Evolutionary conservation across 2,797 vertebrate genomes (phyloP).

Genomic region (Ctenosaura bakeri): DNA sequence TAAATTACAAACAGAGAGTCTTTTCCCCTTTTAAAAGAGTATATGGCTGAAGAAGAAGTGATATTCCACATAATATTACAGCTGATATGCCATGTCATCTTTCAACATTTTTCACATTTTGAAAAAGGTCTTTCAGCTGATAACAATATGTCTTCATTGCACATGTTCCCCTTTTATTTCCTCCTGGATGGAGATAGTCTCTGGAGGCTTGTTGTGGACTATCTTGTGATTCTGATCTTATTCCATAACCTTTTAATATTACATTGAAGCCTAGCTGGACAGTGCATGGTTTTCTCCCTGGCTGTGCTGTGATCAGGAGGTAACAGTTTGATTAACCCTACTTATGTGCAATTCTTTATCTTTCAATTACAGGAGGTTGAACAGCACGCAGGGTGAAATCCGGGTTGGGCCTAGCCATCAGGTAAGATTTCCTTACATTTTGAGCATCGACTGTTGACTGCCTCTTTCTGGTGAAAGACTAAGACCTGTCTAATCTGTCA

Average conservation of each 20-base stretch:
- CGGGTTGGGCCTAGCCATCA: constrained; percentile 98
- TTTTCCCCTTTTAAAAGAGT: background rate
- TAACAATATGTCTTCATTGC: background rate
- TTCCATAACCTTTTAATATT: background rate
- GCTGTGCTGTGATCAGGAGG: too few species aligned
- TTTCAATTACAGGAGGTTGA: constrained; percentile 88
- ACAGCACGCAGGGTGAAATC: constrained; percentile 99
- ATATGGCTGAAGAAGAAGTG: background rate
- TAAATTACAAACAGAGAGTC: background rate
- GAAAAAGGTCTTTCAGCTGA: background rate
- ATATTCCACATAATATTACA: too few species aligned
- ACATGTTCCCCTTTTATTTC: background rate
- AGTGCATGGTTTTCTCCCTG: background rate
- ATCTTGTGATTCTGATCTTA: rapidly evolving
- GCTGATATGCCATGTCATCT: background rate
- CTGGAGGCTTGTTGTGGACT: rapidly evolving
- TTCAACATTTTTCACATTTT: background rate
- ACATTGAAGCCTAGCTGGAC: background rate
- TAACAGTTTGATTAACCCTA: background rate
- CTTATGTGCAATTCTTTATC: constrained; percentile 43
- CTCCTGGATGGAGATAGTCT: background rate
- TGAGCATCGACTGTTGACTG: too few species aligned
- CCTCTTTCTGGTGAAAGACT: background rate
- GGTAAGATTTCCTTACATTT: constrained; percentile 80
- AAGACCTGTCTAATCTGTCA: background rate